Base-by-base conservation (phyloP, 2,113 vertebrate genomes). In the Salvelinus namaycush region DNA sequence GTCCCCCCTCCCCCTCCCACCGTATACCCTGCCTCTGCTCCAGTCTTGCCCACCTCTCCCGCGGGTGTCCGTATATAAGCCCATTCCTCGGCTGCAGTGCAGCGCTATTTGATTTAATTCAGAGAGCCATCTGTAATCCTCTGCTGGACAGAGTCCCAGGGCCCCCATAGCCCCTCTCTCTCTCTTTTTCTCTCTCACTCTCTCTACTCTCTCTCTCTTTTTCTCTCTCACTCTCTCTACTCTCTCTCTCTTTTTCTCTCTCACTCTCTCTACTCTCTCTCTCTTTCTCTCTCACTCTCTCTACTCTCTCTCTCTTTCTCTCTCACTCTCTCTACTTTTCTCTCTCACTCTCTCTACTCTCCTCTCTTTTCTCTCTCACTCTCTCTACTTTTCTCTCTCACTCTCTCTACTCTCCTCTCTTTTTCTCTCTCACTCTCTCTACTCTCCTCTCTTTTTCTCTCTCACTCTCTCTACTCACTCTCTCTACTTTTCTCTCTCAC, bases 121-220 rank as follows among this genome's bases (percentile, higher is more conserved):
- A 80, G 84, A 89, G 84, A 83, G 87, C 90, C 91, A 89, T 92
- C 90, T 91, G 90, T 88, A 90, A 91, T 90, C 84, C 88, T 84
- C 39, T 44, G 39, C 89, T 81, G 85, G 87, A 87, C 87, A 79
- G 69, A 22, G 39, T 44, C 66, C 54, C 72, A 79, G 81, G 79
- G 73, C 79, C 39, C 72, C 57, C 74, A 78, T 70, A 69, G 68
- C 80, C 79, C 76, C 74, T 77, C 69, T 83, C 79, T 86, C 81
- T 75, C 34, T 76, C 70, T 81, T 75, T 84, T 64, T 82, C 79
- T 79, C 73, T 60, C 65, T 31, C 27, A n/a, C 65, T 5, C 27
- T 27, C 27, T 27, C 27, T n/a, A 12, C n/a, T 29, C 16, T 48
- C 57, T 44, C 7, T 39, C 34, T 39, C 34, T n/a, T 24, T 1